Evolutionary conservation across 2,888 invertebrate species (phyloP), one percentile per base, ranked within the genome.

Genomic region (Eremobia ochroleuca): DNA sequence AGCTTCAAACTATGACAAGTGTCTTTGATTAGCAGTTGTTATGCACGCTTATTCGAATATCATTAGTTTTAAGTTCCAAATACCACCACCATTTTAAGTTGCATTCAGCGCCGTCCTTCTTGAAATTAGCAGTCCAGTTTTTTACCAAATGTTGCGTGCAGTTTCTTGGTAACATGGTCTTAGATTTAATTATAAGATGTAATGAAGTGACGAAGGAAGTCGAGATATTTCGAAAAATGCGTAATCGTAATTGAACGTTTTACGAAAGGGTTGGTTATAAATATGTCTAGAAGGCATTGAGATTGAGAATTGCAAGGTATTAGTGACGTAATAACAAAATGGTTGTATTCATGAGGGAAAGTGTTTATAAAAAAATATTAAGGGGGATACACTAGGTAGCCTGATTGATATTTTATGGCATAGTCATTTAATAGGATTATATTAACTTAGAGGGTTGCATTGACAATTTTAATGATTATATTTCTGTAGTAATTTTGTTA

Each of bases 231-330:
- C 34, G 5, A 61, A 34, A 34, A 40, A 52, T 55, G 9, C 25
- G 52, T 67, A 55, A 4, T 49, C 15, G 25, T 25, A 52, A 81
- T 77, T 52, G 49, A 61, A 28, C 15, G 55, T 55, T 55, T 82
- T 58, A 64, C 25, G 40, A 15, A 25, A 43, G 2, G 28, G 6
- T 43, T 40, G 40, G 62, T 59, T 43, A 43, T 43, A 28, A 52
- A 69, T 49, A 52, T 65, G 58, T 61, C 52, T 81, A 46, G 11
- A 75, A 75, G 55, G 21, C 46, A 82, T 82, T 58, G 46, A 82
- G 37, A 82, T 77, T 46, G 62, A 55, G 2, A 37, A 46, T 11
- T 18, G 11, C 28, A 18, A 1, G 81, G 59, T 31, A 49, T 49
- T 37, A 77, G 59, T 49, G 31, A 52, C 13, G 40, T 61, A n/a